Percentiles rank a stretch among this genome's conserved stretches.
Evolutionary conservation across 2,888 invertebrate species (phyloP).

Genomic region (Ferdinandea cuprea): DNA sequence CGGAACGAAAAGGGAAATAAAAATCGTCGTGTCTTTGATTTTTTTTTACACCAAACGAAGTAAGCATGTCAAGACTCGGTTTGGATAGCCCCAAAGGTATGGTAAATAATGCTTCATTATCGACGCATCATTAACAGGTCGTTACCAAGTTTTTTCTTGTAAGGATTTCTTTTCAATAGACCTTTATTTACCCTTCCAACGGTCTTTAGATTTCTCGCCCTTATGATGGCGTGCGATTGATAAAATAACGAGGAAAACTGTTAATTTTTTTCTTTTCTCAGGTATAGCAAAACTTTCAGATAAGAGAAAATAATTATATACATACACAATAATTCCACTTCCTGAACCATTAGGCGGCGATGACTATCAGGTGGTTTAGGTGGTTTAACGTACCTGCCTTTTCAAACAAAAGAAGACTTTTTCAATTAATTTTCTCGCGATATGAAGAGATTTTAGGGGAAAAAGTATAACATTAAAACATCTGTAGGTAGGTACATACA

Average conservation of each 20-base stretch:
- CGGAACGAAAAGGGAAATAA: not conserved
- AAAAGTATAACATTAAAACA: constrained; percentile 6
- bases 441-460: not conserved
- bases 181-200: constrained; percentile 23
- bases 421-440: constrained; percentile 44
- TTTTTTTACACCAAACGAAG: constrained; percentile 14
- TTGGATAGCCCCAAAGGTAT: constrained; percentile 32
- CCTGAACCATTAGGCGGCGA: constrained; percentile 24
- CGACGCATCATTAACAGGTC: constrained; percentile 62
- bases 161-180: not conserved
- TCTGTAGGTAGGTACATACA: not conserved
- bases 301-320: constrained; percentile 25
- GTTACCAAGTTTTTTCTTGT: constrained; percentile 36
- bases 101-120: constrained; percentile 61
- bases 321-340: constrained; percentile 44
- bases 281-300: constrained; percentile 9
- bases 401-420: constrained; percentile 19
- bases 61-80: not conserved
- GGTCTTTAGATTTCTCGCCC: constrained; percentile 15
- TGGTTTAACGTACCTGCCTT: too few species aligned
- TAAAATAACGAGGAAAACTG: constrained; percentile 49
- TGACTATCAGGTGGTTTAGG: too few species aligned
- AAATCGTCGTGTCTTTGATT: constrained; percentile 49
- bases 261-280: not conserved
- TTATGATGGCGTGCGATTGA: constrained; percentile 24